phyloP scores from a whole-genome alignment of 2,113 vertebrate genomes.

The Rhinopomastus cyanomelas region DNA sequence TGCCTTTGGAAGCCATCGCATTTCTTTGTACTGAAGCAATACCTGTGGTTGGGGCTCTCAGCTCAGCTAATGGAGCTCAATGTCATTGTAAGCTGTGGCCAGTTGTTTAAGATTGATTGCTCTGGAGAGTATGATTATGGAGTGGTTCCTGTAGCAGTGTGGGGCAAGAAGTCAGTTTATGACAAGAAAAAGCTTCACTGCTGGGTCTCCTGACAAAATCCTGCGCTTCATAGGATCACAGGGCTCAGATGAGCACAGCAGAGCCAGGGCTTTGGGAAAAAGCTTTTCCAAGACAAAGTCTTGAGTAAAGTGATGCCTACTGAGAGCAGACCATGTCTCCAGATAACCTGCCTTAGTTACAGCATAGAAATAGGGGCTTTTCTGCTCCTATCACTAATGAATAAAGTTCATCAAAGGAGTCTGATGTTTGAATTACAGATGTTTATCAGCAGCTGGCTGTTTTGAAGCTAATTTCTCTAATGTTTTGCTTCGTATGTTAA shows the following conservation, averaged over 20 bases:
- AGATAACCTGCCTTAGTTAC: neutral
- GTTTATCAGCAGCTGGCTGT: neutral
- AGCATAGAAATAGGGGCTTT: neutral
- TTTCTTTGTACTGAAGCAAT: neutral
- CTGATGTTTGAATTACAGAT: neutral
- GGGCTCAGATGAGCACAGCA: neutral
- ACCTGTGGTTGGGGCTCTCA: rapidly evolving
- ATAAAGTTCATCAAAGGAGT: neutral
- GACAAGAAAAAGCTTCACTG: neutral
- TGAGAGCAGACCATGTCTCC: neutral
- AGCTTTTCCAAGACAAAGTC: neutral
- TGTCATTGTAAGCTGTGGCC: neutral
- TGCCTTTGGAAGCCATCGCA: neutral
- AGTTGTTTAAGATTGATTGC: neutral
- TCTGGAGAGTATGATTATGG: rapidly evolving
- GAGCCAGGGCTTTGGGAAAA: neutral
- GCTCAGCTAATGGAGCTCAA: neutral
- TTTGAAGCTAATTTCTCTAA: neutral
- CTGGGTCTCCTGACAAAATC: neutral
- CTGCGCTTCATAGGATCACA: neutral
- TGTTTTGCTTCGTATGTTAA: neutral
- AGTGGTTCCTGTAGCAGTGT: neutral
- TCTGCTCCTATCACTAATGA: neutral
- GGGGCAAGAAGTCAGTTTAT: neutral
- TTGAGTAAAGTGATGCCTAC: neutral